Base-by-base conservation (phyloP, 2,797 vertebrate genomes). In the Petrocephalus sullivani region DNA sequence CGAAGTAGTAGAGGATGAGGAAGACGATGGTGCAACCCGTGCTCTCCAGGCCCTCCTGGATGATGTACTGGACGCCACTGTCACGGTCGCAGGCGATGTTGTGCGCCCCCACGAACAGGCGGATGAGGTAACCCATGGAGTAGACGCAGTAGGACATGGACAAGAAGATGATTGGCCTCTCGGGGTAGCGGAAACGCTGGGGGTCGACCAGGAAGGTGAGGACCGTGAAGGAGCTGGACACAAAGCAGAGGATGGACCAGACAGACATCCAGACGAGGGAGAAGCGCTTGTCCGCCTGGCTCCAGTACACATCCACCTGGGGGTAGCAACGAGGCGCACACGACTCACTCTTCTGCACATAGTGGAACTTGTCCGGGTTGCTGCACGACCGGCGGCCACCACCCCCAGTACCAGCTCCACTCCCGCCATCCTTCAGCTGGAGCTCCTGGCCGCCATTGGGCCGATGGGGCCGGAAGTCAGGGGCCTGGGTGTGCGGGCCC, bases 101-200 rank as follows among this genome's bases (percentile, higher is more conserved):
- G 91, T 99, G 98, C 0, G 98, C 97, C 0, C 98, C 98, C 0
- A 97, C 98, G 57, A 98, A 98, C n/a, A 99, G 97, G 75, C 98
- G 96, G 91, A 98, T 95, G 89, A 99, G 97, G 95, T 98, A 99
- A 46, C 98, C 98, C 93, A 98, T 95, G 0, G 98, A 99, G 93
- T 99, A 99, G 89, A 98, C 97, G 4, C 97, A 98, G 96, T 99
- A 99, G 92, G 98, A 99, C 98, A 99, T 98, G 1, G 98, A 98
- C 0, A 99, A 96, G 95, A 99, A 99, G 94, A 99, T 98, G 91
- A 99, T 99, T 67, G 98, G 98, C 90, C 98, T 96, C 95, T 99
- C 98, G 0, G 98, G 98, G 95, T 99, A 99, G 91, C 97, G 96
- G 95, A 99, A 99, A 51, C 98, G 97, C 90, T 97, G 97, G 0